Conservation (phyloP, 2,797 vertebrate genomes). For the Spheniscus humboldti region DNA sequence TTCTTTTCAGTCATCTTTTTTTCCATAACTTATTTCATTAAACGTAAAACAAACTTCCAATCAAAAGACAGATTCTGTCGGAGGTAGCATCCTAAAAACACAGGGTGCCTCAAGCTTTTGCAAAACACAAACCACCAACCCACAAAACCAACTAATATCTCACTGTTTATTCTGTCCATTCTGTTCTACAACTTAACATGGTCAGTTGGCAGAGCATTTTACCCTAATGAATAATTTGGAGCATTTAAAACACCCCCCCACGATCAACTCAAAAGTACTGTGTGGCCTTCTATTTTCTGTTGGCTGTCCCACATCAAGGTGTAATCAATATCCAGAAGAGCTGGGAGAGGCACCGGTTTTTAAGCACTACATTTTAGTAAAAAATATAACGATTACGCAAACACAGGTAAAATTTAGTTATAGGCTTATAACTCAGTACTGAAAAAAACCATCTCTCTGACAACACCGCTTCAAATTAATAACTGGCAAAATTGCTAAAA, state of each 20-base stretch:
- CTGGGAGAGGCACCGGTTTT: neutral
- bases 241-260: neutral
- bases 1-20: neutral
- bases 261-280: neutral
- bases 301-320: rapidly evolving
- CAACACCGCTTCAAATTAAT: neutral
- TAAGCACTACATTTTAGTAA: neutral
- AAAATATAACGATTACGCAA: neutral
- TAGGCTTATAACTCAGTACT: neutral
- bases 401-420: neutral
- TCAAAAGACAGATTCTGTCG: neutral
- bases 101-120: neutral
- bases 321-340: neutral
- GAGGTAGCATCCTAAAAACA: neutral
- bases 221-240: neutral
- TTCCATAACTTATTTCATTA: neutral
- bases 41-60: neutral
- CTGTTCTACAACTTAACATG: neutral
- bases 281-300: neutral
- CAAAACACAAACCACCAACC: neutral
- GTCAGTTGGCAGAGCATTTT: neutral
- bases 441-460: neutral
- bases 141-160: neutral
- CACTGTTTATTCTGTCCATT: rapidly evolving
- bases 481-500: neutral